phyloP scores from a whole-genome alignment of 2,113 vertebrate genomes.

The Myiopsitta monachus region DNA sequence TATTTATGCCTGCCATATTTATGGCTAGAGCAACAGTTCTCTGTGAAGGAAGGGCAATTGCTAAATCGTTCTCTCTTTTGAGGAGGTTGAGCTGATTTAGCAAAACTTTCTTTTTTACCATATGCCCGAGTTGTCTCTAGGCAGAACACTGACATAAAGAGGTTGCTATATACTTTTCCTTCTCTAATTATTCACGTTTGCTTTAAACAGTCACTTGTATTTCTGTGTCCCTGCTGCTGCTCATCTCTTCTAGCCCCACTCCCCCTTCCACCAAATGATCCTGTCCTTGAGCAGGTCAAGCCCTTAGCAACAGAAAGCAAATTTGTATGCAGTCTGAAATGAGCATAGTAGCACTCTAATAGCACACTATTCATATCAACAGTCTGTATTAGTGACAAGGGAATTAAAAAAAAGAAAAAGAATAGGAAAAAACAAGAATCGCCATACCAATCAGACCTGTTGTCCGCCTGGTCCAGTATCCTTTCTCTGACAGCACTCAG shows the following conservation, averaged over 20 bases:
- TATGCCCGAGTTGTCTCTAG: not conserved
- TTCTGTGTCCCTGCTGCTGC: not conserved
- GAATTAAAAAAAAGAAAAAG: not conserved
- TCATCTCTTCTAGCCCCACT: not conserved
- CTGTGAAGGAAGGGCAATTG: not conserved
- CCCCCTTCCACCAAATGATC: not conserved
- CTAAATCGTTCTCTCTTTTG: not conserved
- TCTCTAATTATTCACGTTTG: slow-evolving; percentile 52
- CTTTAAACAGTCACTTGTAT: slow-evolving; percentile 6
- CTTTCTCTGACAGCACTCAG: slow-evolving; percentile 27
- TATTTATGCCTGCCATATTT: not conserved
- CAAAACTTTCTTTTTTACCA: slow-evolving; percentile 24
- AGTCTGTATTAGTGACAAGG: not conserved
- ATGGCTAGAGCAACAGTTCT: not conserved
- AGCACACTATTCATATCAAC: not conserved
- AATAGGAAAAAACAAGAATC: not conserved
- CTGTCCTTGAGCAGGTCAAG: slow-evolving; percentile 54
- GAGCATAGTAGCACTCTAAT: not conserved
- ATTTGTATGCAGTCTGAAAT: not conserved
- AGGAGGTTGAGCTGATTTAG: not conserved
- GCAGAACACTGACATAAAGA: slow-evolving; percentile 53
- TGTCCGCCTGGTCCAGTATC: slow-evolving; percentile 50
- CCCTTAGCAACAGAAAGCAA: slow-evolving; percentile 30
- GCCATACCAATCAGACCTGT: slow-evolving; percentile 52
- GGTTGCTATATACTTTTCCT: slow-evolving; percentile 55